Conservation (phyloP, 2,888 invertebrate genomes). For the Parnassius orleans region DNA sequence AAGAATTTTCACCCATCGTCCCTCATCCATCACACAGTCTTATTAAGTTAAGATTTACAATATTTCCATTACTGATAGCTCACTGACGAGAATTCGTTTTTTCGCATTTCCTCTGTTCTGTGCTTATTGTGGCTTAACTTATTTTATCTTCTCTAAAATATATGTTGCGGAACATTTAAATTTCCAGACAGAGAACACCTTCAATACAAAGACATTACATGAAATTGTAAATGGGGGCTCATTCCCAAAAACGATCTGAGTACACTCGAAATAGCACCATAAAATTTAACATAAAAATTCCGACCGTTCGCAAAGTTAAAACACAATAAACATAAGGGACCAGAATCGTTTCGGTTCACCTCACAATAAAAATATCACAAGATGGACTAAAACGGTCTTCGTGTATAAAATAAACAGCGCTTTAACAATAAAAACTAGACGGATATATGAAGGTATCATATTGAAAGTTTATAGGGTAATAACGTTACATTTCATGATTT, state of each 20-base stretch:
- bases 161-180: background rate
- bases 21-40: too few relatives aligned
- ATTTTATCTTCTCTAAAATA: too few relatives aligned
- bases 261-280: conserved; percentile 29
- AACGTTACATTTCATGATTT: conserved; percentile 62
- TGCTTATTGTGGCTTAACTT: too few relatives aligned
- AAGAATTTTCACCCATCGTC: too few relatives aligned
- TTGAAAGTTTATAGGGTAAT: conserved; percentile 57
- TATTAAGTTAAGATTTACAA: too few relatives aligned
- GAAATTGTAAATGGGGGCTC: conserved; percentile 30
- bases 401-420: conserved; percentile 56
- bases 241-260: conserved; percentile 22
- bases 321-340: conserved; percentile 51
- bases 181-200: background rate
- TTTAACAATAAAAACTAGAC: conserved; percentile 38
- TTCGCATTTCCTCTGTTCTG: too few relatives aligned
- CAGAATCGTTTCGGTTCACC: conserved; percentile 48
- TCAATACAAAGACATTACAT: conserved; percentile 26
- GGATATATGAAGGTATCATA: conserved; percentile 48
- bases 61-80: too few relatives aligned
- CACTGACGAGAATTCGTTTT: too few relatives aligned
- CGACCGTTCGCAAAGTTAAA: conserved; percentile 48
- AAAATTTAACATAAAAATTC: conserved; percentile 50
- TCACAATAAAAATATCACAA: conserved; percentile 56
- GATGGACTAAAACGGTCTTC: conserved; percentile 44